Base-by-base conservation (phyloP, 2,888 invertebrate species). In the Glaucopsyche alexis region DNA sequence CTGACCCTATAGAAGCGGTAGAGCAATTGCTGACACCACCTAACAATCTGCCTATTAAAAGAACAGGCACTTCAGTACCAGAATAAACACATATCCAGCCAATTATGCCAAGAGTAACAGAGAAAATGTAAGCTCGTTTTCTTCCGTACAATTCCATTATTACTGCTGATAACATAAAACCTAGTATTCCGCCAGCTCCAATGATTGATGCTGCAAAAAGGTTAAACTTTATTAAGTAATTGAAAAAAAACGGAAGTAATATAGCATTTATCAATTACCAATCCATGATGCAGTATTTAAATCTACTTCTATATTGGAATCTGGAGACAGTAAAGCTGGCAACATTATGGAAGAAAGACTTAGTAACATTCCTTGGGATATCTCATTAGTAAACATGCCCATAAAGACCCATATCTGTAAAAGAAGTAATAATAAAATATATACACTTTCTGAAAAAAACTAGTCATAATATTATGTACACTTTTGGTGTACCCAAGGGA, bases 351-450 rank as follows among this genome's bases (percentile, higher is more conserved):
- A 80, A 0, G 87, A 81, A 77, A 79, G 88, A 72, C 87, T 84
- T 16, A 87, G 79, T 74, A 86, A 75, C 84, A 88, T 85, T 7
- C 88, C 88, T 72, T 84, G 83, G 0, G 81, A 84, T 0, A 86
- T n/a, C 82, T 87, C 87, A 76, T 84, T 87, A 2, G 80, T 60
- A 11, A 87, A 78, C 0, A 88, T 85, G 0, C 83, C 87, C 38
- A 82, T 78, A 2, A 85, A 79, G 1, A 81, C 75, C 87, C 87
- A 49, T 49, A 29, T 47, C 69, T 69, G 69, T 0, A 69, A 69
- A n/a, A 4, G 14, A 42, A 65, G 8, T 42, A 65, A 40, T 40
- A 14, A 9, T 9, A 2, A 9, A 52, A 16, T 55, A 3, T 16
- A 3, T 8, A 55, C 8, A 16, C 19, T 16, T 55, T 19, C 2